These are phyloP conservation scores for Pinctada fucata DNA, from an alignment of 2,888 invertebrate species.

Conservation along the genomic window DNA sequence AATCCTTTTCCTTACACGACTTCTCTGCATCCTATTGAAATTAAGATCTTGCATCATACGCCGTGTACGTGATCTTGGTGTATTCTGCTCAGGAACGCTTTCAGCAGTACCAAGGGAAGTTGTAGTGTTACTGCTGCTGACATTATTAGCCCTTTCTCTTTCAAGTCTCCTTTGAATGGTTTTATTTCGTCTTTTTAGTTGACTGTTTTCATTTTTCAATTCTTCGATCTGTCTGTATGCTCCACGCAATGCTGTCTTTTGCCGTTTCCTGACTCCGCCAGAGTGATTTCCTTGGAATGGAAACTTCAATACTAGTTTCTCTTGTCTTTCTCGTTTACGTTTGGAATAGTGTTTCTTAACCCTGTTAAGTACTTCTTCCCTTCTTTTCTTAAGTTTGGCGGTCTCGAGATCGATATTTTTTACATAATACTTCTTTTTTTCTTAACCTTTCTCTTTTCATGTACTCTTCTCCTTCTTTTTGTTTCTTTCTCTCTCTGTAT, in stretches of 20 bases:
- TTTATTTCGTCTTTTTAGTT: background rate
- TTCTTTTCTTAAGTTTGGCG: background rate
- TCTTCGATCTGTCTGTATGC: background rate
- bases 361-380: background rate
- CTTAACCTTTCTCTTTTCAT: background rate
- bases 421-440: background rate
- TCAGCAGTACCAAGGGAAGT: background rate
- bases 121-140: background rate
- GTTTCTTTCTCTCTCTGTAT: constrained; percentile 1
- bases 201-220: background rate
- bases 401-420: background rate
- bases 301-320: background rate
- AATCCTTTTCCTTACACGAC: background rate
- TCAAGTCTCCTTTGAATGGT: background rate
- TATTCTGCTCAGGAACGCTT: background rate
- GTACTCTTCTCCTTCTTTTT: background rate
- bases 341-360: background rate
- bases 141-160: background rate
- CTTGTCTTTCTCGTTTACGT: background rate
- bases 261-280: background rate
- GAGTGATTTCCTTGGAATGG: background rate
- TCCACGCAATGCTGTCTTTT: background rate
- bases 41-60: background rate
- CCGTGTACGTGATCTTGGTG: background rate
- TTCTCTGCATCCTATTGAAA: background rate